Percentiles rank a stretch among this genome's conserved stretches.
Evolutionary conservation across 2,113 vertebrate species (phyloP).

Genomic region (Catagonus wagneri): DNA sequence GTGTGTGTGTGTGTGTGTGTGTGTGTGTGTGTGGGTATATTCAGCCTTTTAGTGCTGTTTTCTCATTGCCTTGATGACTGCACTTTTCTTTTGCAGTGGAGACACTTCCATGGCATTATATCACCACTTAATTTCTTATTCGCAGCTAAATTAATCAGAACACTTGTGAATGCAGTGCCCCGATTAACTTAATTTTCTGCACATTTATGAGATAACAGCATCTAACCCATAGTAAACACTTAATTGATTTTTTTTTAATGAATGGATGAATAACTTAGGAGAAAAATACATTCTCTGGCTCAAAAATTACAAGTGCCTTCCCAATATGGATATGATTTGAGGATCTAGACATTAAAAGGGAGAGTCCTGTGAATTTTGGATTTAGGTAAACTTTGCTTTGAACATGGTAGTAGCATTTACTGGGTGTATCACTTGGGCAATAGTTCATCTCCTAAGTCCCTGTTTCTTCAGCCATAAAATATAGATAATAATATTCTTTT

Average conservation of each 20-base stretch:
- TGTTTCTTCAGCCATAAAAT: background rate
- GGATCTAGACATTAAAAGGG: conserved; percentile 2
- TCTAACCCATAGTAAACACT: background rate
- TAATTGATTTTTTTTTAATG: conserved; percentile 8
- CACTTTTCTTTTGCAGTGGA: background rate
- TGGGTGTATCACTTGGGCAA: background rate
- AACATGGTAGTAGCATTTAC: background rate
- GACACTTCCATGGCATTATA: background rate
- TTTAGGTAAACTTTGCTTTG: conserved; percentile 16
- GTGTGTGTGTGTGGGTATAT: too few species aligned
- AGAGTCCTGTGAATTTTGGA: background rate
- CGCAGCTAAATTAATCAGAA: conserved; percentile 17
- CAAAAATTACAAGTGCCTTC: background rate
- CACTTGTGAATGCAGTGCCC: background rate
- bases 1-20: too few species aligned
- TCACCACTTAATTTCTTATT: background rate
- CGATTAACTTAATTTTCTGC: conserved; percentile 45
- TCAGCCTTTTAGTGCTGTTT: background rate
- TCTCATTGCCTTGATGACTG: background rate
- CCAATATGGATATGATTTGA: background rate
- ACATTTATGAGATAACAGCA: background rate
- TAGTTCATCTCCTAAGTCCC: conserved; percentile 23
- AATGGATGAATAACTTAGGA: conserved; percentile 38
- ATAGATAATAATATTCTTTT: background rate
- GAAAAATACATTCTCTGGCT: conserved; percentile 38